These are phyloP conservation scores for Dendroctonus valens DNA, from an alignment of 1,140 invertebrate genomes.

Conservation along the genomic window DNA sequence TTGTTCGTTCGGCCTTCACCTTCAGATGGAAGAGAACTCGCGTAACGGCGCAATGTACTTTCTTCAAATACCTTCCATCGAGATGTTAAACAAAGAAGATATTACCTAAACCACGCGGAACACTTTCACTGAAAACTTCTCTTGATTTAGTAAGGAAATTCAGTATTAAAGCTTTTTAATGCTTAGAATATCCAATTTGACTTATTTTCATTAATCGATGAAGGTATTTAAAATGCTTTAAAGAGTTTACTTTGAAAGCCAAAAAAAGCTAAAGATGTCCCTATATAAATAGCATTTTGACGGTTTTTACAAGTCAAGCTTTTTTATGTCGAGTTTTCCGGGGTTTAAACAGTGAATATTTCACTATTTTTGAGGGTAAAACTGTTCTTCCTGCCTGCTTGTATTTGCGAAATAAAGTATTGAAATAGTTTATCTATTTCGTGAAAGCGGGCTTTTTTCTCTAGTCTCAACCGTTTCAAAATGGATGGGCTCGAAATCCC, in stretches of 20 bases:
- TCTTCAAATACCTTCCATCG: slow-evolving; percentile 6
- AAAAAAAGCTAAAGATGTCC: background rate
- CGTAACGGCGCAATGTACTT: slow-evolving; percentile 10
- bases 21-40: slow-evolving; percentile 1
- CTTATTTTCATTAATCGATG: background rate
- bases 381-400: no score
- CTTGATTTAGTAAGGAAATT: background rate
- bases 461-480: no score
- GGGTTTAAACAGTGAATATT: no score
- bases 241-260: background rate
- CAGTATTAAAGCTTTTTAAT: background rate
- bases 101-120: slow-evolving; percentile 17
- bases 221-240: background rate
- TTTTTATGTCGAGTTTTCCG: no score
- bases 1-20: slow-evolving; percentile 10
- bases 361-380: no score
- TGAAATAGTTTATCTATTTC: no score
- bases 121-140: slow-evolving; percentile 8
- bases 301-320: no score
- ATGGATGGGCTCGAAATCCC: no score
- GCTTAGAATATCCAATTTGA: background rate
- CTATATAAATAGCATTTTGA: no score
- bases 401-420: no score
- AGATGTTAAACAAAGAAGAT: slow-evolving; percentile 16
- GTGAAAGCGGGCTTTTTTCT: no score